A percentile compares a stretch with the other conserved stretches of the same genome.
phyloP scores from a whole-genome alignment of 2,113 vertebrate species.

The Typhlomys cinereus region DNA sequence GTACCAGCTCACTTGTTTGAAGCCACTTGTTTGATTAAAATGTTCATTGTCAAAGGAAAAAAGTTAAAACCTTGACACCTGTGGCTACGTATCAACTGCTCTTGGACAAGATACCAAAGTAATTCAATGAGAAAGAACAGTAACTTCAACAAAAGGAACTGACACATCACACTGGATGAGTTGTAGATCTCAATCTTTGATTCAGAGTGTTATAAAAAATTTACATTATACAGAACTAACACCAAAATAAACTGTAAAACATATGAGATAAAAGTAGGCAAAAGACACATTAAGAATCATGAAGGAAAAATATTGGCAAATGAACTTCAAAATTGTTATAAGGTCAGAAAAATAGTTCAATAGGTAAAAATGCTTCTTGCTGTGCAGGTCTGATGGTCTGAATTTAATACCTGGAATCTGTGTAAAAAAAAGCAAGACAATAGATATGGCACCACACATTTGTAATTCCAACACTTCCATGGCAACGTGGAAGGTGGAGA shows the following conservation, averaged over 20 bases:
- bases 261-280: neutral
- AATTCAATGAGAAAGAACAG: neutral
- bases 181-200: neutral
- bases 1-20: neutral
- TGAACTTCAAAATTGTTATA: neutral
- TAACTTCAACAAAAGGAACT: neutral
- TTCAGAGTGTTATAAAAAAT: neutral
- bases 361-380: too few species aligned
- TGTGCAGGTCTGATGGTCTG: too few species aligned
- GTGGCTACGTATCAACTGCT: neutral
- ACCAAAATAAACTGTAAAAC: constrained; percentile 13
- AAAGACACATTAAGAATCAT: neutral
- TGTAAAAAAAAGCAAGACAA: too few species aligned
- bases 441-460: too few species aligned
- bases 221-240: neutral
- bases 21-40: neutral
- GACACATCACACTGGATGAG: neutral
- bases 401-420: too few species aligned
- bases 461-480: too few species aligned
- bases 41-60: neutral
- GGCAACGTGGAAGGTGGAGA: too few species aligned
- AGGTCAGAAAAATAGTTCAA: too few species aligned
- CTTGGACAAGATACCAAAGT: neutral
- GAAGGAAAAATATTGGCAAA: neutral
- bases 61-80: neutral